Percentiles rank a stretch among this genome's conserved stretches.
These are phyloP conservation scores for Triplophysa siluroides DNA, from an alignment of 2,113 vertebrate species.

Conservation along the genomic window DNA sequence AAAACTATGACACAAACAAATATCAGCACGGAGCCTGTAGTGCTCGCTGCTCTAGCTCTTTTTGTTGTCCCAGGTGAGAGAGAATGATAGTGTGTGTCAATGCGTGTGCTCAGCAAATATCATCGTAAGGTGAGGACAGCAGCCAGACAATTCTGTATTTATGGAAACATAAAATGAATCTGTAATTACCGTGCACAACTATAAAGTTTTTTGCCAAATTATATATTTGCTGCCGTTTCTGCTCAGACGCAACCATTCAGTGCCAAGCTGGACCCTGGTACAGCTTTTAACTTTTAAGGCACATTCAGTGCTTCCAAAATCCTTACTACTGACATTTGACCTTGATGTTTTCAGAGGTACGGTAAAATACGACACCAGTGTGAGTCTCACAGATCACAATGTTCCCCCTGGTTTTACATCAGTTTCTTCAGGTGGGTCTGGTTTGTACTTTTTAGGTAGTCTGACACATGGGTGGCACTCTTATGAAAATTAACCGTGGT, in stretches of 20 bases:
- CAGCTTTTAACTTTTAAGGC: neutral
- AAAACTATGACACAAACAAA: conserved; percentile 62
- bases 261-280: neutral
- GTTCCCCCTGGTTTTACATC: too few species aligned
- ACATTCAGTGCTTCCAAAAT: neutral
- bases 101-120: neutral
- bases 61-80: neutral
- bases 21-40: conserved; percentile 35
- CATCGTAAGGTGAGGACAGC: neutral
- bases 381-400: neutral
- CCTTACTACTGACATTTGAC: neutral
- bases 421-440: too few species aligned
- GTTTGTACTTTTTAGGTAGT: too few species aligned
- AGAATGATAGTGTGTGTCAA: neutral
- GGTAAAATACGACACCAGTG: neutral
- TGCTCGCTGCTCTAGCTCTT: neutral
- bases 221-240: neutral
- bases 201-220: neutral
- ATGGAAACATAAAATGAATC: neutral
- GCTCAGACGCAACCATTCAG: neutral
- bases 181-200: neutral
- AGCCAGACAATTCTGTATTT: conserved; percentile 5
- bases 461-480: too few species aligned
- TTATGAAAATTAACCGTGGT: too few species aligned
- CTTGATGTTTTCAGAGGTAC: neutral